These are phyloP conservation scores for Mactra quadrangularis DNA, from an alignment of 1,140 invertebrate species.

Conservation along the genomic window DNA sequence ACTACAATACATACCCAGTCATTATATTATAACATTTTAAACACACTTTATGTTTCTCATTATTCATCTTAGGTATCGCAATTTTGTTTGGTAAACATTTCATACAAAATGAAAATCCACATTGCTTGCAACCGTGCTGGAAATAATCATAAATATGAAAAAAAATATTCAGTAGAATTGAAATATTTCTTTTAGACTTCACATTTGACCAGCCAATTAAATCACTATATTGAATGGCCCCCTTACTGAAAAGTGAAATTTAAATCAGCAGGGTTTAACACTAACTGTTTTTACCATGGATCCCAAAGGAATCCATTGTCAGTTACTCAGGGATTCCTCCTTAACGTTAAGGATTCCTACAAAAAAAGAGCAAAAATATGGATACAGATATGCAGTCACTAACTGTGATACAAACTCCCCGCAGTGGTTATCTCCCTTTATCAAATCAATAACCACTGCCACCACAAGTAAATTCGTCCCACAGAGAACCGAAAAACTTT, in stretches of 20 bases:
- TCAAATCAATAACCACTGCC: no score
- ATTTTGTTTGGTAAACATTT: constrained; percentile 79
- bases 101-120: constrained; percentile 83
- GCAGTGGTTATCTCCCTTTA: no score
- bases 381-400: no score
- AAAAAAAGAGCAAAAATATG: no score
- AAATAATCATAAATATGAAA: constrained; percentile 55
- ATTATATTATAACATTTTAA: constrained; percentile 77
- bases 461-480: no score
- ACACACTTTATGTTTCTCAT: constrained; percentile 80
- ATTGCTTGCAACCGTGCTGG: constrained; percentile 82
- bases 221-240: background rate
- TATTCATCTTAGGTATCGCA: constrained; percentile 78
- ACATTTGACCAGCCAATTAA: background rate
- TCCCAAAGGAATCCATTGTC: no score
- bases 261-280: no score
- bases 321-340: no score
- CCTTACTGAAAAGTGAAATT: background rate
- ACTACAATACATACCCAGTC: constrained; percentile 73
- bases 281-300: no score
- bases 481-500: no score
- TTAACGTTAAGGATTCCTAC: no score
- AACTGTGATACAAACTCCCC: no score
- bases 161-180: background rate
- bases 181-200: background rate